phyloP scores from a whole-genome alignment of 2,113 vertebrate species.

The Eptatretus burgeri region DNA sequence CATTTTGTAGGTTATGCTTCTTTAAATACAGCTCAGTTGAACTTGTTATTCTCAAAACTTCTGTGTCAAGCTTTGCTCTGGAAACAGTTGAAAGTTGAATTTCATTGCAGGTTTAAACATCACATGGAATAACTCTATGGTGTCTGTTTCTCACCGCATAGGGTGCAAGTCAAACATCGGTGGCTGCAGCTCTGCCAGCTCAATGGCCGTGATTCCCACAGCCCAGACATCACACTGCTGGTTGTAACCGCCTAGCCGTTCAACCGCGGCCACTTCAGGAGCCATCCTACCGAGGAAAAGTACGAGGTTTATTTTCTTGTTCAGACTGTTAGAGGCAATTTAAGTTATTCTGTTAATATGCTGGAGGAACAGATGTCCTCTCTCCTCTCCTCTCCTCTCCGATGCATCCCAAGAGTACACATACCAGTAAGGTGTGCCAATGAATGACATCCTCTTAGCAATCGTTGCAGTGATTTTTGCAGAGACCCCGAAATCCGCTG shows the following conservation, averaged over 20 bases:
- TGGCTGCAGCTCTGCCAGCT: constrained; percentile 78
- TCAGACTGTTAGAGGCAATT: too few species aligned
- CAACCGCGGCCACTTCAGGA: constrained; percentile 89
- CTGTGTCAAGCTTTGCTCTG: too few species aligned
- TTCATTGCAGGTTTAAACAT: not conserved
- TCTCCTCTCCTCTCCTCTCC: not conserved
- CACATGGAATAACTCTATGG: constrained; percentile 7
- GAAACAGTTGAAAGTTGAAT: not conserved
- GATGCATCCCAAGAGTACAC: constrained; percentile 12
- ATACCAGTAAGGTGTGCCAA: constrained; percentile 98
- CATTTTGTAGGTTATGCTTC: too few species aligned
- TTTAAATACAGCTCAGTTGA: too few species aligned
- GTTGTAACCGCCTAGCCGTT: constrained; percentile 90
- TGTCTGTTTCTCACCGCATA: constrained; percentile 41
- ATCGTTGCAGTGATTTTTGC: constrained; percentile 93
- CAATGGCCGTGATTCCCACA: constrained; percentile 86
- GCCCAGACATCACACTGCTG: constrained; percentile 96
- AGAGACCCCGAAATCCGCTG: constrained; percentile 91
- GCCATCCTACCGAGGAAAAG: constrained; percentile 42
- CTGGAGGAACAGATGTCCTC: not conserved
- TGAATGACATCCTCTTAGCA: constrained; percentile 95
- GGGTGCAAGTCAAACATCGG: constrained; percentile 96
- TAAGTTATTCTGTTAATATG: not conserved
- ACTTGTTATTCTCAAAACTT: too few species aligned
- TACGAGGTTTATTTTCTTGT: too few species aligned